Base-by-base conservation (phyloP, 2,797 vertebrate genomes). In the Holocentrus rufus region DNA sequence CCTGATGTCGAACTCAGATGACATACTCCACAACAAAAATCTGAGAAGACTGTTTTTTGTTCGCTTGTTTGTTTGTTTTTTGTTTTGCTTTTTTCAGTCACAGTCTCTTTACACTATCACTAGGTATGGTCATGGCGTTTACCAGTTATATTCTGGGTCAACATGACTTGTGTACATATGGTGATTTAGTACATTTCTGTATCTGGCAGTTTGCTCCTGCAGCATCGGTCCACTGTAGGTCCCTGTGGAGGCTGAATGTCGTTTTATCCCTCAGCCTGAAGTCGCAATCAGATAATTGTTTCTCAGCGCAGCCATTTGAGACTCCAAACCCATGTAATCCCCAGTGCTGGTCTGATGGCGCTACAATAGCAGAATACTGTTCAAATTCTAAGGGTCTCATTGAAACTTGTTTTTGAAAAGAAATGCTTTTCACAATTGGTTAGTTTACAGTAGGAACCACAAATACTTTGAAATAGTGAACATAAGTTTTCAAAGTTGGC, bases 301-400 rank as follows among this genome's bases (percentile, higher is more conserved):
- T 89, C 86, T 89, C 86, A 62, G 73, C 87, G 87, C 87, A 89
- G 88, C 90, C 82, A 84, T 92, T 90, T 91, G 81, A 89, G 87
- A 80, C 79, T 72, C 73, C 71, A 59, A 71, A 82, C 83, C 55
- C 68, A 81, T 84, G 84, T 92, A 91, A 91, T 90, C 87, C 87
- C 74, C 65, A 62, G 78, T 44, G 69, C 69, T 76, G 67, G 83
- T 80, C 78, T 69, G 80, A 86, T 77, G 86, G 49, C n/a, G 70
- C 72, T 56, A 76, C 84, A 91, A 90, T 82, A 76, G 80, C 77
- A 83, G 70, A 54, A 83, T 82, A 81, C 77, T 44, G 64, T 81
- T 72, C 50, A 74, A 78, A 84, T 80, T 86, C 72, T 53, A 42
- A 85, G 62, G 76, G 77, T 68, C 77, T 85, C 85, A 73, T 87